Conservation (phyloP, 92 coral and sea anemone species). For the Palythoa grandis region DNA sequence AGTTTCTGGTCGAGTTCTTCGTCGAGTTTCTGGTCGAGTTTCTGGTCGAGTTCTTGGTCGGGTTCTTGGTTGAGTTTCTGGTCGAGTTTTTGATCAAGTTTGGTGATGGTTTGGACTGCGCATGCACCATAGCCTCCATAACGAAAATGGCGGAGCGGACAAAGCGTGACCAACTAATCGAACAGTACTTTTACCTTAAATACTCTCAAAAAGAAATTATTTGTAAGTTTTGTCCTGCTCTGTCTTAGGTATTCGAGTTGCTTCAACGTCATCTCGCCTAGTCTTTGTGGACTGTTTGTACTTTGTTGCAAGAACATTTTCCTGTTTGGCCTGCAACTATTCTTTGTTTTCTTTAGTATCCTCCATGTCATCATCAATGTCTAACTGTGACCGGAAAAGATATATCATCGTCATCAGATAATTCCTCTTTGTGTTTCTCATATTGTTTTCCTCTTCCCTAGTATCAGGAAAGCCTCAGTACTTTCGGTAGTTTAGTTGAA, state of each 20-base stretch:
- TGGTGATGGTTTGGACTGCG: no score
- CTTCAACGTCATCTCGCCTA: not conserved
- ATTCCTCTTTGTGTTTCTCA: not conserved
- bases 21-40: no score
- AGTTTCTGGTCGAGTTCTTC: no score
- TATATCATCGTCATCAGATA: not conserved
- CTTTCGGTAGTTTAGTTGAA: not conserved
- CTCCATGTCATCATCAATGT: not conserved
- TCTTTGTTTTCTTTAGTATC: constrained; percentile 2
- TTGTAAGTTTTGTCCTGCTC: constrained; percentile 44
- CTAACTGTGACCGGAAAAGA: not conserved
- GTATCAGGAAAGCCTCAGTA: constrained; percentile 1
- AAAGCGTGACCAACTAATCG: no score
- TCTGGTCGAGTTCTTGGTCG: no score
- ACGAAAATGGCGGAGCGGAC: no score
- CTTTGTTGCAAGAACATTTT: not conserved
- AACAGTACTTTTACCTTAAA: no score
- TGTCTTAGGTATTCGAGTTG: constrained; percentile 16
- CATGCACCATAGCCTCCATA: no score
- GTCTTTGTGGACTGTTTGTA: not conserved
- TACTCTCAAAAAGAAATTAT: no score
- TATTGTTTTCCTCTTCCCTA: not conserved
- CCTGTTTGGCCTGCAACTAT: not conserved
- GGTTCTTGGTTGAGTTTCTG: no score
- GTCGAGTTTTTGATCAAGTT: no score